Base-by-base conservation (phyloP, 2,113 vertebrate genomes). In the Pavo muticus region DNA sequence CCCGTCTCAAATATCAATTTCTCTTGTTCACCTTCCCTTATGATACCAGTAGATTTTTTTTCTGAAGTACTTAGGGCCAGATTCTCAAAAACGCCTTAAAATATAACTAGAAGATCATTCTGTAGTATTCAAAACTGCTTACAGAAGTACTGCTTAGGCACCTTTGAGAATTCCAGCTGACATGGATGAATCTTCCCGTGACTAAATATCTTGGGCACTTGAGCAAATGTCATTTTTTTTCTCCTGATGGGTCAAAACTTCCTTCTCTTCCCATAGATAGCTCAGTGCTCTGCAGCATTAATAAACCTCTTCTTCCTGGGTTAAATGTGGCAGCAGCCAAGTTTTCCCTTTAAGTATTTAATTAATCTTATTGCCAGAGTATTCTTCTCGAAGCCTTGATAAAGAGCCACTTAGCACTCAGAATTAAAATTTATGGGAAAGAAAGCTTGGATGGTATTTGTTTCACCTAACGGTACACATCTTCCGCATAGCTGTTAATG, bases 331-430 rank as follows among this genome's bases (percentile, higher is more conserved):
- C 71, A 88, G 88, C 80, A 94, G 90, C 44, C 83, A 93, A 91
- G 57, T 76, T 94, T 93, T 75, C 63, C 57, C 54, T 75, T 90
- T n/a, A 90, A 96, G 91, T 90, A 93, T 95, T 93, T 95, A 88
- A 97, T 95, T 94, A 95, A 90, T 90, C 86, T 69, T 77, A 90
- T 91, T 95, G 90, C 77, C 80, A 56, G 94, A 93, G 85, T 86
- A 94, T 86, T 94, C 90, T 93, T 95, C 88, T 93, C 91, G 93
- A 94, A 90, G 86, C 57, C 69, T 93, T 97, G 96, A 96, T 95
- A 95, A 94, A 95, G 90, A 95, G 93, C 85, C 95, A 93, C 95
- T 97, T 88, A 96, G 76, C 52, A 81, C 73, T 93, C 80, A 82
- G 70, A 94, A 95, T 88, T 94, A 87, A 82, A 88, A 90, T 86